Evolutionary conservation across 1,140 invertebrate species (phyloP), one percentile per base, ranked within the genome.

Genomic region (Cephus cinctus): DNA sequence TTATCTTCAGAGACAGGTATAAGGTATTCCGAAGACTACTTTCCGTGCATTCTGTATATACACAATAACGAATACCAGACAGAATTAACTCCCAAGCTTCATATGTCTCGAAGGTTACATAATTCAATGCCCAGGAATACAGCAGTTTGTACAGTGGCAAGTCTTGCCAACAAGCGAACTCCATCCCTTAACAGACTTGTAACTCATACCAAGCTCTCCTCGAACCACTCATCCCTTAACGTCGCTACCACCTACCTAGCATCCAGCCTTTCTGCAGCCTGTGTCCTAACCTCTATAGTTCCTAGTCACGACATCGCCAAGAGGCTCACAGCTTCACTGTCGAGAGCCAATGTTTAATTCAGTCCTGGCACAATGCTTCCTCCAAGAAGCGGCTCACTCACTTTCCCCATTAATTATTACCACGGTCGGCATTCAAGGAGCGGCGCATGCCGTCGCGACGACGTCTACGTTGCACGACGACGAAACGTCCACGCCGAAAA

Each of bases 311-410:
- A 57, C 55, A 57, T 61, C 55, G 58, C 57, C 58, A 57, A 48
- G 57, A 61, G 58, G 54, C 58, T 53, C 44, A 48, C 50, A 59
- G 47, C 42, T 50, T 54, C 52, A 44, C 52, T 56, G 54, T 56
- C 57, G 46, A 52, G 47, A 44, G 59, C 48, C 47, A 55, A 61
- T 61, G 59, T 61, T 61, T 61, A 61, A 61, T 61, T 61, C 59
- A 61, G 58, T 57, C 56, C 44, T 54, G 57, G 55, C 48, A 61
- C 58, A 61, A 61, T 61, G 52, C 58, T 47, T 55, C 56, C 52
- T 57, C n/a, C 58, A 47, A 61, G 52, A 61, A 61, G 47, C 55
- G 48, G 36, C 30, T 53, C 47, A 44, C 47, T 38, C 45, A 40
- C 40, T 61, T 54, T 47, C 43, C 48, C 47, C 53, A 57, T 61